These are phyloP conservation scores for Octomys mimax DNA, from an alignment of 2,797 vertebrate species.

Conservation along the genomic window DNA sequence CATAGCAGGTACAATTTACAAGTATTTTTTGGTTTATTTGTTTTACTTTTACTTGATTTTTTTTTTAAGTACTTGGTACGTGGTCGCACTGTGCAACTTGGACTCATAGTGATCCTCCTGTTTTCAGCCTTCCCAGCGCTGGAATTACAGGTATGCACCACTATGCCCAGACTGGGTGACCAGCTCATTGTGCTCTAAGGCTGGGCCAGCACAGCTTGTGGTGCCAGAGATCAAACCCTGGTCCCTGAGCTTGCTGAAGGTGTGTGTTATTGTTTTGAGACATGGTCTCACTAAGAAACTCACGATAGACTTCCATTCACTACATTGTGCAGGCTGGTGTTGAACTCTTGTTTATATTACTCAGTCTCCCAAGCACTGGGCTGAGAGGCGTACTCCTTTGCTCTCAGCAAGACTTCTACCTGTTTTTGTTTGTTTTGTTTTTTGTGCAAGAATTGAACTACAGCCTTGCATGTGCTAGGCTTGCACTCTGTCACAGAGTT, in stretches of 20 bases:
- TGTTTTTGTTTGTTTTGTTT: background rate
- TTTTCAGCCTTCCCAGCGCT: too few species aligned
- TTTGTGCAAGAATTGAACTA: background rate
- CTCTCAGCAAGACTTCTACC: background rate
- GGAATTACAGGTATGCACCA: too few species aligned
- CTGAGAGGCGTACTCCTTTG: background rate
- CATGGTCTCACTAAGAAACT: background rate
- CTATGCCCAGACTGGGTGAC: too few species aligned
- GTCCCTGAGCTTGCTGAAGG: too few species aligned
- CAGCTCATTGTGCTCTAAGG: too few species aligned
- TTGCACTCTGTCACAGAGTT: background rate
- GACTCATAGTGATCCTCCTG: too few species aligned
- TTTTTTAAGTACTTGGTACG: too few species aligned
- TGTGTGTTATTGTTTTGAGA: background rate
- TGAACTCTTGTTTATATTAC: background rate
- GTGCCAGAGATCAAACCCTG: too few species aligned
- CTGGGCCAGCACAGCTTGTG: too few species aligned
- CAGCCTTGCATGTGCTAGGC: background rate
- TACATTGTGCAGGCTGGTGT: background rate
- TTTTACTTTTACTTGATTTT: background rate
- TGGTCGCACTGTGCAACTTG: too few species aligned
- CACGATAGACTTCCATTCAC: background rate
- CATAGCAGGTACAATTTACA: slow-evolving; percentile 35
- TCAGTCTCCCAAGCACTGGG: background rate
- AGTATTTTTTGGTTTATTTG: background rate